These are phyloP conservation scores for Thecophora atra DNA, from an alignment of 2,888 invertebrate genomes.

Conservation along the genomic window DNA sequence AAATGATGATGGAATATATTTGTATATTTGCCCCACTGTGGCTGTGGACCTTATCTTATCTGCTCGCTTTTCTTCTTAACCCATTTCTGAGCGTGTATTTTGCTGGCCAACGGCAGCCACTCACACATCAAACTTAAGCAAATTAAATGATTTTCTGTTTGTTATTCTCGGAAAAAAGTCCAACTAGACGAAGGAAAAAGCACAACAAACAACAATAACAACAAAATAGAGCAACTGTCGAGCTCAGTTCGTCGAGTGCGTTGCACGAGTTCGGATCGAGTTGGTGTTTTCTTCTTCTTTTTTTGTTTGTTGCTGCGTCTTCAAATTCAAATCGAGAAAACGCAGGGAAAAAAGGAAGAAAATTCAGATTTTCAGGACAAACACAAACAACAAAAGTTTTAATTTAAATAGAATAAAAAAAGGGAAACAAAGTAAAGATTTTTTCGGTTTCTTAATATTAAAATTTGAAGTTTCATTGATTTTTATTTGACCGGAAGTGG, in stretches of 20 bases:
- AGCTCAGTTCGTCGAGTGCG: constrained; percentile 60
- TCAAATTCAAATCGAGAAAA: too few species aligned
- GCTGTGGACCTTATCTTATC: constrained; percentile 1
- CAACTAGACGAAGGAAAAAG: not conserved
- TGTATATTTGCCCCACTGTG: constrained; percentile 1
- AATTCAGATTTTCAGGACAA: too few species aligned
- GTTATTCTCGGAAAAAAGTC: constrained; percentile 38
- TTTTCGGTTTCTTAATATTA: not conserved
- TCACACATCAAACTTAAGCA: constrained; percentile 10
- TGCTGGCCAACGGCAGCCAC: constrained; percentile 12
- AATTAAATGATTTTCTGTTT: constrained; percentile 26
- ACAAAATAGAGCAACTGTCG: constrained; percentile 48
- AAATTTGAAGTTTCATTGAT: not conserved
- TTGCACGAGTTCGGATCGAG: constrained; percentile 55
- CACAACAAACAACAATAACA: not conserved
- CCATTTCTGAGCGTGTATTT: constrained; percentile 22
- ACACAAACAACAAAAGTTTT: not conserved
- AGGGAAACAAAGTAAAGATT: not conserved
- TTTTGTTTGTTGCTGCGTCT: too few species aligned
- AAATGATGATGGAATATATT: not conserved
- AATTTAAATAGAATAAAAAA: not conserved
- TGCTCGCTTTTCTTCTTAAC: constrained; percentile 21
- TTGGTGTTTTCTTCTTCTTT: too few species aligned
- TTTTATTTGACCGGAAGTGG: not conserved
- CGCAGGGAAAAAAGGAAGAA: too few species aligned